Conservation (phyloP, 35 echinoderm and acorn worm genomes). For the Lytechinus pictus region DNA sequence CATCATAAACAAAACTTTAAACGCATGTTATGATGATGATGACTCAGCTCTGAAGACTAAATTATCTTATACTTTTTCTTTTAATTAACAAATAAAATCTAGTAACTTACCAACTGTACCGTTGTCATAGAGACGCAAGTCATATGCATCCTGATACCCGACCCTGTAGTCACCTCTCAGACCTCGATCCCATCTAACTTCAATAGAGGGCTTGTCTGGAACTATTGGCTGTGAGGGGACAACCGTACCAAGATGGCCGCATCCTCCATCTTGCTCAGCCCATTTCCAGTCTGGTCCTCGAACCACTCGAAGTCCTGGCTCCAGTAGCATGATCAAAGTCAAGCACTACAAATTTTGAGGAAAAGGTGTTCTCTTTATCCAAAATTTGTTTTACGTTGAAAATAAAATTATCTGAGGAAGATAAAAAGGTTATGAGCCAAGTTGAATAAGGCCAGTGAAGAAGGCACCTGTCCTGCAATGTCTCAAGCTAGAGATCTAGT, state of each 20-base stretch:
- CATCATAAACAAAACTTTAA: no score
- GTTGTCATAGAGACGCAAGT: constrained; percentile 74
- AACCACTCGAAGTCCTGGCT: constrained; percentile 64
- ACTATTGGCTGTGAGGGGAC: constrained; percentile 36
- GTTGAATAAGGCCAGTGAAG: no score
- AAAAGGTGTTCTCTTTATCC: no score
- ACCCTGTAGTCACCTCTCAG: constrained; percentile 65
- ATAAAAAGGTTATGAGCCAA: no score
- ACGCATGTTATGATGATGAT: no score
- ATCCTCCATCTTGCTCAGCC: constrained; percentile 72
- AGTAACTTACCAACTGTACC: constrained; percentile 68
- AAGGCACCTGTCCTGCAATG: no score
- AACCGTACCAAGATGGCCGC: constrained; percentile 65
- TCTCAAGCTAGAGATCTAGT: no score
- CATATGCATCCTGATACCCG: constrained; percentile 54
- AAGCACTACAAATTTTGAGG: no score
- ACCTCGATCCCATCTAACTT: constrained; percentile 69
- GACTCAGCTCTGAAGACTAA: no score
- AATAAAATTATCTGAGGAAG: no score
- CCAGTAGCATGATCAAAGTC: not conserved
- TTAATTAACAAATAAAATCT: not conserved
- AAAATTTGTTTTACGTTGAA: no score
- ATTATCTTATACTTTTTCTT: no score
- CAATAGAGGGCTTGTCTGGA: not conserved
- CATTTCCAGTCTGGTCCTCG: constrained; percentile 83